Evolutionary conservation across 2,113 vertebrate genomes (phyloP), one percentile per base, ranked within the genome.

Genomic region (Toxotes jaculatrix): DNA sequence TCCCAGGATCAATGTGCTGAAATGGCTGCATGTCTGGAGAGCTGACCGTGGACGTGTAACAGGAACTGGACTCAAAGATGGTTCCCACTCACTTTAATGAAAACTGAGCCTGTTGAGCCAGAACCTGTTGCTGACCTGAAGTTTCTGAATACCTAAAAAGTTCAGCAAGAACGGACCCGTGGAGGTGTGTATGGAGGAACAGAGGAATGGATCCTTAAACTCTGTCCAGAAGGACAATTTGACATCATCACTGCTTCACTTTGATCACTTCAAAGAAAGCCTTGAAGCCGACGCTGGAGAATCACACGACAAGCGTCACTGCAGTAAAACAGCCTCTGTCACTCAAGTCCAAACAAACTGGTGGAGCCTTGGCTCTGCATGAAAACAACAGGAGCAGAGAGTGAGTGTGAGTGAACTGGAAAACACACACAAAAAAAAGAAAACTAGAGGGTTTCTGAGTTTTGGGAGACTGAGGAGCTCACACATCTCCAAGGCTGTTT

Each of bases 211-310:
- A 59, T 51, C 75, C 51, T 72, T 78, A 81, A 81, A 63, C 84
- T 84, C 53, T 21, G 66, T 74, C 77, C 51, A 65, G 80, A 36
- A 74, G 84, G 86, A 71, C 56, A 3, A 27, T 67, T 72, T 77
- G 68, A 85, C 75, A 51, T 80, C 75, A 82, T 89, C 69, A 72
- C 74, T 65, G 45, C 77, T 83, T 88, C 71, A 65, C 87, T 90
- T 92, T 91, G 87, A 93, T 86, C 75, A 27, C 71, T 80, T 86
- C 79, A 83, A 90, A 87, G 86, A 56, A 68, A 69, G 66, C 75
- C 86, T 90, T 82, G 83, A 86, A 82, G 86, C 81, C 0, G 45
- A 74, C 62, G 45, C 73, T 53, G 66, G 70, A 86, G 86, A 69
- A 42, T 86, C 77, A 31, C 56, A 80, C 43, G 47, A 67, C 81